phyloP scores from a whole-genome alignment of 2,113 vertebrate genomes.

The Phalacrocorax pelagicus region DNA sequence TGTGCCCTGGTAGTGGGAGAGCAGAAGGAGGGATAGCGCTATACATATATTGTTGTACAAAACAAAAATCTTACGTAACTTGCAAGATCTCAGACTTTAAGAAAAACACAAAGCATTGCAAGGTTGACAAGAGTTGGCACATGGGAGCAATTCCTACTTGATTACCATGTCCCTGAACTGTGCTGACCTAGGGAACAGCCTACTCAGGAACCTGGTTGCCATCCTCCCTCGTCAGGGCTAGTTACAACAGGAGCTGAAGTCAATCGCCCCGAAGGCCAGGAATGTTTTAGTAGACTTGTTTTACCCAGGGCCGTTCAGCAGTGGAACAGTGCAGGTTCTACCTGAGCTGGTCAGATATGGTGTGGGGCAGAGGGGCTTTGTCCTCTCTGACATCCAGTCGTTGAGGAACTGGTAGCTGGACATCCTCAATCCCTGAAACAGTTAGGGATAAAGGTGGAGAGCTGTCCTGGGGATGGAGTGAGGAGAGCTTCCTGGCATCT shows the following conservation, averaged over 20 bases:
- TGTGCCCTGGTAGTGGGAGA: conserved; percentile 14
- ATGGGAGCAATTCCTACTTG: not conserved
- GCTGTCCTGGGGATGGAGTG: not conserved
- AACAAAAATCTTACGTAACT: not conserved
- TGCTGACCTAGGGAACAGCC: conserved; percentile 11
- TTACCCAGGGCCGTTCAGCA: accelerated
- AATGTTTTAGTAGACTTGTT: not conserved
- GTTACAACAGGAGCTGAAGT: not conserved
- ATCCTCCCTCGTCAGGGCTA: not conserved
- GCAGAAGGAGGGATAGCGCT: not conserved
- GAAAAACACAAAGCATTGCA: not conserved
- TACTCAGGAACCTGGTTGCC: conserved; percentile 12
- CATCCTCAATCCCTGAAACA: not conserved
- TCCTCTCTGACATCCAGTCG: not conserved
- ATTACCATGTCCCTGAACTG: not conserved
- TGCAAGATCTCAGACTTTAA: not conserved
- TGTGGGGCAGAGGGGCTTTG: not conserved
- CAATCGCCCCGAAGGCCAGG: not conserved
- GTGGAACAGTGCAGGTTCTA: not conserved
- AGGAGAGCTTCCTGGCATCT: not conserved
- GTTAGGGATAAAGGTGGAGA: not conserved
- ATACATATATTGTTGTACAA: not conserved
- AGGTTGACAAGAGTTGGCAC: not conserved
- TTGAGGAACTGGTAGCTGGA: not conserved
- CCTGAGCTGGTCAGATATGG: not conserved